A percentile compares a stretch with the other conserved stretches of the same genome.
Evolutionary conservation across 2,888 invertebrate genomes (phyloP).

Genomic region (Cantharis rufa): DNA sequence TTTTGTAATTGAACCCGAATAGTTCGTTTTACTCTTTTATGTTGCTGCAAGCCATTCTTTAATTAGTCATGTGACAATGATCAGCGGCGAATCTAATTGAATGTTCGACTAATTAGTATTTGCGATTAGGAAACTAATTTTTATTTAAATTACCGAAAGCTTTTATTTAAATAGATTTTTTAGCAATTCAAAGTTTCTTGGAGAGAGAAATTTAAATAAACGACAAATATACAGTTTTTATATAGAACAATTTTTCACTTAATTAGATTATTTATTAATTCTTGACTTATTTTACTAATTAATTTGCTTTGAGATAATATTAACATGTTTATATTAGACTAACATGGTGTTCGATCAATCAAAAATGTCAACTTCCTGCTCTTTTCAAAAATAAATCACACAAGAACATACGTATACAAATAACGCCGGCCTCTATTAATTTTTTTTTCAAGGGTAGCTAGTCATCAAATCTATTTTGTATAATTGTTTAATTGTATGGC

Average conservation of each 20-base stretch:
- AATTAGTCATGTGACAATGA: background rate
- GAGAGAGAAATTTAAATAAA: background rate
- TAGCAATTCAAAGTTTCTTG: background rate
- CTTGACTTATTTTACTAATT: background rate
- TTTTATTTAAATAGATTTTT: background rate
- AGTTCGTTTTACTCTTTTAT: background rate
- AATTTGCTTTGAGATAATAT: background rate
- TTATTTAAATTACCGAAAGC: background rate
- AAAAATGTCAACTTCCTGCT: background rate
- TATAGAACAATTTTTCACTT: background rate
- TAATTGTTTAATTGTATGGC: background rate
- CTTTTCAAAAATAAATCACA: background rate
- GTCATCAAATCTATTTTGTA: background rate
- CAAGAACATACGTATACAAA: background rate
- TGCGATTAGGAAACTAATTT: background rate
- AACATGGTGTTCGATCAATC: background rate
- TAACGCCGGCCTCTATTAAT: background rate
- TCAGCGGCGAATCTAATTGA: background rate
- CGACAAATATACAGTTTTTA: background rate
- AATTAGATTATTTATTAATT: background rate
- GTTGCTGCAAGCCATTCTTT: background rate
- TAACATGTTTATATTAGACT: background rate
- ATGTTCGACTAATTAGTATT: background rate
- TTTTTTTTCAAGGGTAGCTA: background rate
- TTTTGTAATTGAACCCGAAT: background rate